Conservation (phyloP, 2,888 invertebrate genomes). For the Mimas tiliae region DNA sequence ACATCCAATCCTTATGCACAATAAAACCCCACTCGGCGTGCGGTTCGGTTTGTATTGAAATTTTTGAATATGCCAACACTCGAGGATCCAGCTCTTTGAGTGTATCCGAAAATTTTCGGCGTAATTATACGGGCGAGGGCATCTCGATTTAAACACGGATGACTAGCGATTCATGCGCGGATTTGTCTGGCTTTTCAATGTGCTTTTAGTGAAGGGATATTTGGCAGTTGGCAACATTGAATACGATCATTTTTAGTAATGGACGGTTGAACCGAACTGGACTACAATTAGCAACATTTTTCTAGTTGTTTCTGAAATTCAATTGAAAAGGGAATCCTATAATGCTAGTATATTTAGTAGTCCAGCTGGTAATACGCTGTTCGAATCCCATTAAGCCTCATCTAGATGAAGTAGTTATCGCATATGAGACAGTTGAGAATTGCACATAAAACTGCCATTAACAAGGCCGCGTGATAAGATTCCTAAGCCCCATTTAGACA, state of each 20-base stretch:
- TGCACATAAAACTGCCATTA: too few relatives aligned
- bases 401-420: too few relatives aligned
- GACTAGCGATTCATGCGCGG: slow-evolving; percentile 40
- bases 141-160: slow-evolving; percentile 57
- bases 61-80: slow-evolving; percentile 80
- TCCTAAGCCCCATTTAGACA: too few relatives aligned
- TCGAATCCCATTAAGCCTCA: too few relatives aligned
- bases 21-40: slow-evolving; percentile 55
- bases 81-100: slow-evolving; percentile 63
- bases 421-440: too few relatives aligned
- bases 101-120: slow-evolving; percentile 76
- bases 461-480: too few relatives aligned
- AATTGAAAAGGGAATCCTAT: too few relatives aligned
- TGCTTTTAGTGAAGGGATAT: slow-evolving; percentile 5
- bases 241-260: neutral
- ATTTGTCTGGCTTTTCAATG: slow-evolving; percentile 29
- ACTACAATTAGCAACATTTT: too few relatives aligned
- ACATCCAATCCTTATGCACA: slow-evolving; percentile 30
- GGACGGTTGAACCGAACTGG: too few relatives aligned
- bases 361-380: too few relatives aligned
- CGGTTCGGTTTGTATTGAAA: slow-evolving; percentile 74
- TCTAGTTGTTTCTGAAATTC: too few relatives aligned
- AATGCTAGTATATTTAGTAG: too few relatives aligned
- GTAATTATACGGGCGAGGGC: slow-evolving; percentile 68
- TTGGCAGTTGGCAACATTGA: neutral